These are phyloP conservation scores for Trichonephila inaurata DNA, from an alignment of 1,140 invertebrate species.

Conservation along the genomic window DNA sequence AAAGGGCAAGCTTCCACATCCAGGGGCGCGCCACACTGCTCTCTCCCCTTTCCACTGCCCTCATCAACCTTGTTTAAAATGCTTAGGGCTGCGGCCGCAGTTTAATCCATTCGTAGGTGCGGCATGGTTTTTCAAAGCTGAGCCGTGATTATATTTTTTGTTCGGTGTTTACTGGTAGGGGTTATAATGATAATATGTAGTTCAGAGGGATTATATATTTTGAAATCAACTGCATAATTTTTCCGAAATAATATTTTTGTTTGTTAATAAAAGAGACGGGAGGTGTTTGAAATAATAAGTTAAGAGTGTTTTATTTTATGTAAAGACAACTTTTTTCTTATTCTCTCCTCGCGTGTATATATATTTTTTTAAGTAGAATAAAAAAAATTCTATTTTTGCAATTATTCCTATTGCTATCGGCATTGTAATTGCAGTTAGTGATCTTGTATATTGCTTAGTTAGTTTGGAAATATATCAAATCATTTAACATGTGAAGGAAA, in stretches of 20 bases:
- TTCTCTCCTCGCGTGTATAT: no score
- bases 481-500: no score
- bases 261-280: no score
- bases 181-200: background rate
- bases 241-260: background rate
- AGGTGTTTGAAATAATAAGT: no score
- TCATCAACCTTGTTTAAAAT: background rate
- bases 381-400: no score
- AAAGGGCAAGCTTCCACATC: slow-evolving; percentile 17
- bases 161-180: background rate
- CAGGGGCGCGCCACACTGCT: background rate
- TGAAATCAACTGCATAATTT: slow-evolving; percentile 8
- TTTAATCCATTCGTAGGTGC: slow-evolving; percentile 47
- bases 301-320: no score
- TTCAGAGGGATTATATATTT: background rate
- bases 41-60: background rate
- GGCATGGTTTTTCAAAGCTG: background rate
- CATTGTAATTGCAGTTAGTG: no score
- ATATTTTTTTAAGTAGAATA: no score
- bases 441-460: no score
- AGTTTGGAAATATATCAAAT: no score
- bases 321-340: no score
- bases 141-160: background rate
- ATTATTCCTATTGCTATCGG: no score
- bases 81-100: slow-evolving; percentile 1